Evolutionary conservation across 2,888 invertebrate genomes (phyloP).

Genomic region (Tinea semifulvella): DNA sequence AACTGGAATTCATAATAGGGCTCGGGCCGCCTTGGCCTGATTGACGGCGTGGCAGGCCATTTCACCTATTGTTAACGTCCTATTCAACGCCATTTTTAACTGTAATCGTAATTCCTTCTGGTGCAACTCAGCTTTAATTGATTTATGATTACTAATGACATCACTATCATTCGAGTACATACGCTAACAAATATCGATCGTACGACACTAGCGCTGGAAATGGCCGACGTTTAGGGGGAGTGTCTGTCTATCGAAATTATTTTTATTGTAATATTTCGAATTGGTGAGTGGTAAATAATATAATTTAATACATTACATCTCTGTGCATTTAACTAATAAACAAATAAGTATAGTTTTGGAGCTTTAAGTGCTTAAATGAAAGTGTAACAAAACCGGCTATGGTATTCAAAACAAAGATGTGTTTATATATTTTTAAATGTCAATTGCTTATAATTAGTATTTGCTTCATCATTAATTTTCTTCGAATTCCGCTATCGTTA

Average conservation of each 20-base stretch:
- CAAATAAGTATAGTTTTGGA: neutral
- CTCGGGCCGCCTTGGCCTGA: too few relatives aligned
- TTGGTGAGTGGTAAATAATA: constrained; percentile 18
- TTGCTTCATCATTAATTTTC: too few relatives aligned
- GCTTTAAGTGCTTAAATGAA: constrained; percentile 29
- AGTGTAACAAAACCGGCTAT: constrained; percentile 41
- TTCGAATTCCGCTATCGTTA: too few relatives aligned
- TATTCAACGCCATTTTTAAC: too few relatives aligned
- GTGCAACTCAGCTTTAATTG: too few relatives aligned
- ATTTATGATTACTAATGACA: too few relatives aligned
- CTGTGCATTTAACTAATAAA: neutral
- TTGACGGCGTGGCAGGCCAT: too few relatives aligned
- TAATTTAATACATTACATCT: neutral
- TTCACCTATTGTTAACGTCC: too few relatives aligned
- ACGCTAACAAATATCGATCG: constrained; percentile 10
- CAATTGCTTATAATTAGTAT: too few relatives aligned
- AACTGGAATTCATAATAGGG: too few relatives aligned
- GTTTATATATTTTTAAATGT: constrained; percentile 30
- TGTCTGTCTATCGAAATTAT: constrained; percentile 50
- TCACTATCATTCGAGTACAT: neutral
- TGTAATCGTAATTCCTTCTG: too few relatives aligned
- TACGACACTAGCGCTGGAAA: constrained; percentile 40
- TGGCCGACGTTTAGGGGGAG: constrained; percentile 66
- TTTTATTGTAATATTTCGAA: constrained; percentile 23
- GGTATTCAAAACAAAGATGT: constrained; percentile 61